A percentile compares a stretch with the other conserved stretches of the same genome.
Conservation (phyloP, 2,888 invertebrate genomes). For the Acrocera orbiculus region DNA sequence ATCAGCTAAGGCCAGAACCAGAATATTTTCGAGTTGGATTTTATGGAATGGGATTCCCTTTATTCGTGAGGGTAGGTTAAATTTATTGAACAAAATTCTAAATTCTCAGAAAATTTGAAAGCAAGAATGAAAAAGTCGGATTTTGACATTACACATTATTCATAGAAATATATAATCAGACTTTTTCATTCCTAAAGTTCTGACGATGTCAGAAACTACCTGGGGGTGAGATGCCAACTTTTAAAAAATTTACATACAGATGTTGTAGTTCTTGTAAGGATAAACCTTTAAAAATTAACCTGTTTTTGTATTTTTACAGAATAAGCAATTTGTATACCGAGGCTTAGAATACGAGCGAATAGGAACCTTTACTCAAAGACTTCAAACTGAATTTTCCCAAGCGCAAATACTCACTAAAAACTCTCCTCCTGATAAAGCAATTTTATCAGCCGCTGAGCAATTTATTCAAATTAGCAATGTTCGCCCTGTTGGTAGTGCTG, state of each 20-base stretch:
- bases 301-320: constrained; percentile 37
- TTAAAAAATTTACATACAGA: too few species aligned
- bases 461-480: constrained; percentile 92
- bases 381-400: constrained; percentile 86
- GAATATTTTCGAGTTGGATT: constrained; percentile 93
- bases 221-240: too few species aligned
- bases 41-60: constrained; percentile 80
- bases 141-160: too few species aligned
- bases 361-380: constrained; percentile 79
- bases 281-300: too few species aligned
- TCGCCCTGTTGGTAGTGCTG: constrained; percentile 65
- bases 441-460: constrained; percentile 70
- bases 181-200: too few species aligned
- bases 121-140: too few species aligned
- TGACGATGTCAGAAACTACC: too few species aligned
- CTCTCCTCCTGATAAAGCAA: constrained; percentile 74
- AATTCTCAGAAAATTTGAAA: too few species aligned
- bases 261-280: too few species aligned
- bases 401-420: constrained; percentile 88
- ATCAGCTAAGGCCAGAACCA: constrained; percentile 73
- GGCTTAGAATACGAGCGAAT: constrained; percentile 90
- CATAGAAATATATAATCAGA: too few species aligned
- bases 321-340: constrained; percentile 87
- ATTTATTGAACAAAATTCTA: too few species aligned
- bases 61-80: constrained; percentile 72